These are phyloP conservation scores for Drosophila mercatorum DNA, from an alignment of 2,888 invertebrate species.

Conservation along the genomic window DNA sequence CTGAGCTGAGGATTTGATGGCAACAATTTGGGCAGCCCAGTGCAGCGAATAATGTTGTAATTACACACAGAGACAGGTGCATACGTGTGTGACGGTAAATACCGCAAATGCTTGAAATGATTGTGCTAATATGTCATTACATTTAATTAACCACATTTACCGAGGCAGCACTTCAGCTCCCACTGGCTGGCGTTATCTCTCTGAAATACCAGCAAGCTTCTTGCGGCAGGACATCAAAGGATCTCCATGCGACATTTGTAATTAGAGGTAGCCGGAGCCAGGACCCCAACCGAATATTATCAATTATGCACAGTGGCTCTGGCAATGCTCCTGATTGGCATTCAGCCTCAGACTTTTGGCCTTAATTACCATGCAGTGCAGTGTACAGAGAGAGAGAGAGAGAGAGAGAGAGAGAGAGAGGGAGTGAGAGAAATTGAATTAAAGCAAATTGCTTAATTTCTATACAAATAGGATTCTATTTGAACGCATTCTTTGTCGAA, in stretches of 20 bases:
- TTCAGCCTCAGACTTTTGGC: conserved; percentile 28
- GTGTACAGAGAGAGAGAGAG: conserved; percentile 7
- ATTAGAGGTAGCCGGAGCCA: conserved; percentile 50
- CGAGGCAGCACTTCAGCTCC: background rate
- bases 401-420: no score
- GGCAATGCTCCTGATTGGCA: conserved; percentile 50
- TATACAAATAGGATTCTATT: conserved; percentile 45
- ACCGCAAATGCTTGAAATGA: conserved; percentile 53
- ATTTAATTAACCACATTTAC: conserved; percentile 78
- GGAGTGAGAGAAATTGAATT: conserved; percentile 40
- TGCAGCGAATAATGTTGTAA: conserved; percentile 27
- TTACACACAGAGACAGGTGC: conserved; percentile 4
- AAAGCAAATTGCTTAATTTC: conserved; percentile 43
- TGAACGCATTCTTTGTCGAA: conserved; percentile 18
- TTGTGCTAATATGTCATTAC: conserved; percentile 64
- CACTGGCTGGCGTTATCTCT: background rate
- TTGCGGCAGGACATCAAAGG: conserved; percentile 63
- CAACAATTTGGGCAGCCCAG: conserved; percentile 14
- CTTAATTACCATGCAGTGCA: conserved; percentile 60
- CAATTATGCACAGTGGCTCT: conserved; percentile 65
- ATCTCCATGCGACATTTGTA: conserved; percentile 44
- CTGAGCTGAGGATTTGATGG: conserved; percentile 12
- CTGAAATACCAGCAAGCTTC: conserved; percentile 9
- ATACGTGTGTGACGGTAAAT: conserved; percentile 3
- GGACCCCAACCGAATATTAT: conserved; percentile 43